Conservation (phyloP, 2,888 invertebrate species). For the Drosophila robusta region DNA sequence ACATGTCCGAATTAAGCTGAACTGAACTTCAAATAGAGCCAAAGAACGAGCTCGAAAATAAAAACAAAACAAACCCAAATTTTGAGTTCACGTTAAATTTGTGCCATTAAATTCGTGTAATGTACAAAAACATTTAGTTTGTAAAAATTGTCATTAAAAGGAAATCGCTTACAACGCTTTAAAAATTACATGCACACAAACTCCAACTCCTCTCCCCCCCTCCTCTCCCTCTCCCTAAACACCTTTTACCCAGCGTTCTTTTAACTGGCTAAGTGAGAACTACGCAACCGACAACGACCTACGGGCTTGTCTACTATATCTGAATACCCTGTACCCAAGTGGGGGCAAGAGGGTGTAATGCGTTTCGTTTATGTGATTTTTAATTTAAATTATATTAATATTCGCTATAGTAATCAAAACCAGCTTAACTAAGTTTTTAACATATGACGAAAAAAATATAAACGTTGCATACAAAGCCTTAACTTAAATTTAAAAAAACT, state of each 20-base stretch:
- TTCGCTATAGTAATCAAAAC: no score
- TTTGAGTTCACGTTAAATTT: conserved; percentile 57
- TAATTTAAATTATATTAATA: no score
- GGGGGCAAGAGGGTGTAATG: no score
- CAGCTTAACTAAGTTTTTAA: no score
- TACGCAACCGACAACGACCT: no score
- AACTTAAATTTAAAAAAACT: no score
- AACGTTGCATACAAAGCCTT: no score
- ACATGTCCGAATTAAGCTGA: conserved; percentile 40
- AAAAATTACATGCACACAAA: not conserved
- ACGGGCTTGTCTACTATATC: no score
- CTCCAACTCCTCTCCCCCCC: not conserved
- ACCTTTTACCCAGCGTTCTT: conserved; percentile 4
- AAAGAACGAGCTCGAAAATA: not conserved
- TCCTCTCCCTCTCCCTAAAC: not conserved
- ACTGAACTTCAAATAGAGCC: conserved; percentile 1
- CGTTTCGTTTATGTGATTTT: no score
- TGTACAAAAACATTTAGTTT: conserved; percentile 58
- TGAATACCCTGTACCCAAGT: no score
- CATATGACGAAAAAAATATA: no score
- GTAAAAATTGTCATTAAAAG: conserved; percentile 69
- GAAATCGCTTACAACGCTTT: conserved; percentile 65
- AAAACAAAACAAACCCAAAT: conserved; percentile 9
- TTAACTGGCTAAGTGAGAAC: no score
- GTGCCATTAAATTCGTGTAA: conserved; percentile 57